Conservation (phyloP, 2,888 invertebrate species). For the Myopa testacea region DNA sequence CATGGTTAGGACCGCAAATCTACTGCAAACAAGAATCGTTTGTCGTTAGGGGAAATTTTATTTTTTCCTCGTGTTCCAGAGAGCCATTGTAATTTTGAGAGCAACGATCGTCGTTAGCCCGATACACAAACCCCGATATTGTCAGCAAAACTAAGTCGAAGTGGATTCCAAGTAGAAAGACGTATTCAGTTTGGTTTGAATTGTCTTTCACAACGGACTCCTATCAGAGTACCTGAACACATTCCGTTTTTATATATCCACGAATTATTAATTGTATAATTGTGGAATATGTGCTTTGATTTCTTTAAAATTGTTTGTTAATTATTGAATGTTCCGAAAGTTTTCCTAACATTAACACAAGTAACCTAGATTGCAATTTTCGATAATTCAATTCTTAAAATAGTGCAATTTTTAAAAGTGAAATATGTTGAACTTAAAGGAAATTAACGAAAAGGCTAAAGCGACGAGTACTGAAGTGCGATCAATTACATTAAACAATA, state of each 20-base stretch:
- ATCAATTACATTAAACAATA: not conserved
- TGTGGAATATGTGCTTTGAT: too few species aligned
- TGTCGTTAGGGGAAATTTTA: too few species aligned
- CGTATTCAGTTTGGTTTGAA: constrained; percentile 66
- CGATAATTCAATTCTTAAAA: not conserved
- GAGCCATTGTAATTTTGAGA: too few species aligned
- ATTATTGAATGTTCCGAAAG: too few species aligned
- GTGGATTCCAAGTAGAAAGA: constrained; percentile 49
- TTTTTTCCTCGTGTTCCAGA: too few species aligned
- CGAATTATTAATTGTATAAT: too few species aligned
- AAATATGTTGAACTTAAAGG: constrained; percentile 62
- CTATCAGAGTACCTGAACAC: not conserved
- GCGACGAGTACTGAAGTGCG: constrained; percentile 48
- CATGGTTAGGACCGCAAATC: too few species aligned
- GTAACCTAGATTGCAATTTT: too few species aligned
- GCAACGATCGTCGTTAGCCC: too few species aligned
- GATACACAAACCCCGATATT: not conserved
- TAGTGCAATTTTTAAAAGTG: not conserved
- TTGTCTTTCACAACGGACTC: constrained; percentile 62
- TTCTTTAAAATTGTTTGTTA: too few species aligned
- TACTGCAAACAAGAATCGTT: too few species aligned
- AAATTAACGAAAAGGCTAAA: constrained; percentile 56
- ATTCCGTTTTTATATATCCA: not conserved
- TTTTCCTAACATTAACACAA: too few species aligned
- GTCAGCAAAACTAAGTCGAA: constrained; percentile 43